A percentile compares a stretch with the other conserved stretches of the same genome.
phyloP scores from a whole-genome alignment of 2,888 invertebrate genomes.

The Agonopterix subpropinquella region DNA sequence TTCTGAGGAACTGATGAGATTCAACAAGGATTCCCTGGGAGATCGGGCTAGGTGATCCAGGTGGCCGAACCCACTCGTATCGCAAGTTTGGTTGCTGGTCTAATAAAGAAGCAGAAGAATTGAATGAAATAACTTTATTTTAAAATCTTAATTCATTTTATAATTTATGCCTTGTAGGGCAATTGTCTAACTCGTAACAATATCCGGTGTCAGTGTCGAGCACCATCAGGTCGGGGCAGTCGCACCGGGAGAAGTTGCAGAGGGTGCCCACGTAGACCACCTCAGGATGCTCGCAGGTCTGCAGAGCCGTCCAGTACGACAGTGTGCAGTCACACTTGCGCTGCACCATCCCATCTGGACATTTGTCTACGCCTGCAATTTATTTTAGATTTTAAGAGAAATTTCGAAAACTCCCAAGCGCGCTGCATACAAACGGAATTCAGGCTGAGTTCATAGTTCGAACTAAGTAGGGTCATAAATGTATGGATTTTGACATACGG shows the following conservation, averaged over 20 bases:
- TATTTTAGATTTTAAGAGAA: not conserved
- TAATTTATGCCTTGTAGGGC: conserved; percentile 25
- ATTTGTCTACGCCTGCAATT: conserved; percentile 40
- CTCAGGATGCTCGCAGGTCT: conserved; percentile 45
- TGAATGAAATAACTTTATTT: not conserved
- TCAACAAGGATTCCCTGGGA: no score
- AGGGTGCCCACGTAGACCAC: conserved; percentile 35
- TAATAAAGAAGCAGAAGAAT: no score
- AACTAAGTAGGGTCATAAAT: no score
- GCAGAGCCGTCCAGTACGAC: conserved; percentile 41
- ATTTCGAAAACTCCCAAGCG: no score
- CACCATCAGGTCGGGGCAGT: conserved; percentile 41
- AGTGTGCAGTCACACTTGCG: conserved; percentile 30
- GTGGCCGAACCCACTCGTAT: no score
- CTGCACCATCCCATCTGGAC: conserved; percentile 46
- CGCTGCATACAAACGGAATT: no score
- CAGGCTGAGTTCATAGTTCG: no score
- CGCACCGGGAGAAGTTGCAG: conserved; percentile 50
- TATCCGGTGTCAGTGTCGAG: conserved; percentile 42
- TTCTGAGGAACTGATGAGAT: no score
- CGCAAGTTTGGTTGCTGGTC: no score
- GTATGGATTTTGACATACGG: no score
- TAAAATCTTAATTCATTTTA: not conserved
- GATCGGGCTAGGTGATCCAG: no score
- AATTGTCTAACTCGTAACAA: conserved; percentile 52